Evolutionary conservation across 1,140 invertebrate species (phyloP), one percentile per base, ranked within the genome.

Genomic region (Drosophila trapezifrons): DNA sequence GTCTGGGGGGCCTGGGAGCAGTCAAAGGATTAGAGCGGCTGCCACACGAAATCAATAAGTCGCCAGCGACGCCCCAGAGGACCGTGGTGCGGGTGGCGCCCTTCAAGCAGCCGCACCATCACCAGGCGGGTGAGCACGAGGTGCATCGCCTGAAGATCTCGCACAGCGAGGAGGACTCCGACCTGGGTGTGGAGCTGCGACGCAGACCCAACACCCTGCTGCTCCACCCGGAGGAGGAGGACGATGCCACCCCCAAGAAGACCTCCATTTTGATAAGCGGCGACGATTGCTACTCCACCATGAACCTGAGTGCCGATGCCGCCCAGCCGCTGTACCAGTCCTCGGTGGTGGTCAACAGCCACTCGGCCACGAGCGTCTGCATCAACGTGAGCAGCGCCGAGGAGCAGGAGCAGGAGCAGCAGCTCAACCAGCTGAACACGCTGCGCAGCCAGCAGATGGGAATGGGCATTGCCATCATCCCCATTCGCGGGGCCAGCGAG

Each of bases 261-360:
- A 96, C 95, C 5, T 96, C 95, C 7, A 96, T 96, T 72, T 92
- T 96, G 90, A 96, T 96, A 60, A 96, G 94, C 79, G 95, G 95
- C 6, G 95, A 96, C 76, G 94, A 95, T 90, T 95, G 95, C 91
- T 95, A 95, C 83, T 94, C 94, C 27, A 95, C 94, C 4, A 93
- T 95, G 85, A 95, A 95, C 78, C 94, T 94, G 1, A 93, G 93
- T 35, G 94, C 94, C 62, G 93, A 94, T 62, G 93, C 93, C 13
- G 94, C 72, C 92, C 94, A 60, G 45, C 94, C 94, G 12, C 92
- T 95, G 38, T 95, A 95, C 90, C 94, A 95, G 69, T 95, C 94
- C 17, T 95, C 95, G 2, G 95, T 95, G 38, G 94, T 95, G 35
- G 94, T 95, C 25, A 84, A 79, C 35, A 87, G 64, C 71, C 80